phyloP scores from a whole-genome alignment of 2,797 vertebrate genomes.

The Epinephelus coioides region DNA sequence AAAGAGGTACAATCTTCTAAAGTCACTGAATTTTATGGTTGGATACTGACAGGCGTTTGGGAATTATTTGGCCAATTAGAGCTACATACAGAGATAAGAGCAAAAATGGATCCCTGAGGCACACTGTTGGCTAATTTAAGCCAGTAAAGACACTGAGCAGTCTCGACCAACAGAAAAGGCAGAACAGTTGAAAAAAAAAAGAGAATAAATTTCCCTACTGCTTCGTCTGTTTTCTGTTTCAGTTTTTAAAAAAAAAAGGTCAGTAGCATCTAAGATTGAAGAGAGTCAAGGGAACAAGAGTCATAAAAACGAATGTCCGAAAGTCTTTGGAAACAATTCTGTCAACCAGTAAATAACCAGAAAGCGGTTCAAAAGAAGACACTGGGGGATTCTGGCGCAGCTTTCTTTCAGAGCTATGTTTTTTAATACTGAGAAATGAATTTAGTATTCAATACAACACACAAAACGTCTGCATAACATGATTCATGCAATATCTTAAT shows the following conservation, averaged over 20 bases:
- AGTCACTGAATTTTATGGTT: constrained; percentile 28
- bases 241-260: constrained; percentile 6
- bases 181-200: constrained; percentile 42
- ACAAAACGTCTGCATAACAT: constrained; percentile 13
- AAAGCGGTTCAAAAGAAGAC: constrained; percentile 6
- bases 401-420: background rate
- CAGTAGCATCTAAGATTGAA: constrained; percentile 41
- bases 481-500: constrained; percentile 41
- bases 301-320: constrained; percentile 33
- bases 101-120: constrained; percentile 54
- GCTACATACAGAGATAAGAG: constrained; percentile 24
- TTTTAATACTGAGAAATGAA: constrained; percentile 9
- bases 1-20: constrained; percentile 9
- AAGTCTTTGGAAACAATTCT: constrained; percentile 47
- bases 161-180: constrained; percentile 27
- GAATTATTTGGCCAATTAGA: constrained; percentile 48
- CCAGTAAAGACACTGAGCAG: constrained; percentile 36
- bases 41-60: constrained; percentile 36
- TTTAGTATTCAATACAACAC: constrained; percentile 10
- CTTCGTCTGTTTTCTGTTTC: constrained; percentile 44
- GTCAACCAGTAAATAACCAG: constrained; percentile 36
- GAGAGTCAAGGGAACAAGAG: constrained; percentile 44
- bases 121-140: constrained; percentile 43
- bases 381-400: constrained; percentile 1
- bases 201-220: constrained; percentile 36